Conservation (phyloP, 2,113 vertebrate genomes). For the Willisornis vidua region DNA sequence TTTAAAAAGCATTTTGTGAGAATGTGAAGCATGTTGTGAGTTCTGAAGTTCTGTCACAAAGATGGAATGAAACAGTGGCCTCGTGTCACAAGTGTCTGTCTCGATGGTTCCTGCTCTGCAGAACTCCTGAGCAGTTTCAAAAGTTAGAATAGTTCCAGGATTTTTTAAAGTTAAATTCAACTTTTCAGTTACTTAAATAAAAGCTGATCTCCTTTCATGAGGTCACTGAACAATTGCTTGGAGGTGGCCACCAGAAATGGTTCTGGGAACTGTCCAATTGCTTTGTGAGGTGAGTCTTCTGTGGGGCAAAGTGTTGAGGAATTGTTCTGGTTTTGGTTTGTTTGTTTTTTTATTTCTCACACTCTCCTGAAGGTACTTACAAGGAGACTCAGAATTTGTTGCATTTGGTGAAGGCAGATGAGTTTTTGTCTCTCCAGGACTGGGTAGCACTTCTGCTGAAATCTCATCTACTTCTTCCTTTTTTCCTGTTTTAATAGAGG, state of each 20-base stretch:
- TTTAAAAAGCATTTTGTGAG: neutral
- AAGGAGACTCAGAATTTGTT: neutral
- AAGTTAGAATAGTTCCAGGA: neutral
- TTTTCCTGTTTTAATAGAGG: neutral
- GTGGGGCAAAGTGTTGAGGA: neutral
- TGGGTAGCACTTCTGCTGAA: neutral
- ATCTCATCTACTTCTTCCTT: neutral
- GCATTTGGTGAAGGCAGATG: neutral
- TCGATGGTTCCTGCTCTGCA: neutral
- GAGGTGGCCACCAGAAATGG: neutral
- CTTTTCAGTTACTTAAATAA: neutral
- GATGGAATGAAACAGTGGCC: neutral
- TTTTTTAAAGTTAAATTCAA: neutral
- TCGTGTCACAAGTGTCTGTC: neutral
- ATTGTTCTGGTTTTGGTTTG: neutral
- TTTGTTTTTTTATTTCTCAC: neutral
- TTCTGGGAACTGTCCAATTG: neutral
- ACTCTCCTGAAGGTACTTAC: neutral
- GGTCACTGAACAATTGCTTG: neutral
- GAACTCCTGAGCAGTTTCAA: neutral
- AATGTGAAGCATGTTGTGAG: neutral
- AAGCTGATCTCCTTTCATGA: neutral
- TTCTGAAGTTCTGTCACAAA: conserved; percentile 17
- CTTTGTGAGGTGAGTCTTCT: neutral
- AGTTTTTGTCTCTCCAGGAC: neutral